Base-by-base conservation (phyloP, 2,888 invertebrate genomes). In the Eilema caniola region DNA sequence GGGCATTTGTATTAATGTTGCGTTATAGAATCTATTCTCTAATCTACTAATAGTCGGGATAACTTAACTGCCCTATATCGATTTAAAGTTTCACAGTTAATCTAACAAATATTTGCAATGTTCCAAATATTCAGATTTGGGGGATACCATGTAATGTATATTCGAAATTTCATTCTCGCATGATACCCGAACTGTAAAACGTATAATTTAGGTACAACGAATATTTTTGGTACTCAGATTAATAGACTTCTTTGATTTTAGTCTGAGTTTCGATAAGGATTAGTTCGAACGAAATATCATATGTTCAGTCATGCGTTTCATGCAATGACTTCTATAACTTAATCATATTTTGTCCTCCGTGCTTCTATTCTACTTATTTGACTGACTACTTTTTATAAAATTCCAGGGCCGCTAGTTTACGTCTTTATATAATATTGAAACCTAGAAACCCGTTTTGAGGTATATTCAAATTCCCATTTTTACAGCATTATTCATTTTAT, bases 21-120 rank as follows among this genome's bases (percentile, higher is more conserved):
- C 47, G 25, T 47, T 41, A n/a, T 31, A 31, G 28, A 61, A 61
- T 61, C 31, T 33, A 61, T 28, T 47, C 47, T 24, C 37, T 24
- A 24, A 62, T 62, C 24, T 62, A 23, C 62, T 33, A 33, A 20
- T 31, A 14, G 16, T 63, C 11, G 47, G 20, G n/a, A 63, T 63
- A 63, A 11, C n/a, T 63, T 28, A 20, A 25, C n/a, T 24, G n/a
- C 28, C 20, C 41, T 47, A 28, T 47, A 25, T 47, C 25, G 4
- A 64, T 37, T 64, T 53, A 53, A 53, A 61, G 61, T 64, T 64
- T 64, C 47, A 28, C 28, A 53, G 53, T 28, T 64, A 64, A 37
- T 53, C 53, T n/a, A n/a, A 31, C 11, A 25, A 28, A 53, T 25
- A 37, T 16, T 24, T 41, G 16, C 24, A 33, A 3, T 24, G 37